Evolutionary conservation across 2,113 vertebrate species (phyloP).

Genomic region (Electrona antarctica): DNA sequence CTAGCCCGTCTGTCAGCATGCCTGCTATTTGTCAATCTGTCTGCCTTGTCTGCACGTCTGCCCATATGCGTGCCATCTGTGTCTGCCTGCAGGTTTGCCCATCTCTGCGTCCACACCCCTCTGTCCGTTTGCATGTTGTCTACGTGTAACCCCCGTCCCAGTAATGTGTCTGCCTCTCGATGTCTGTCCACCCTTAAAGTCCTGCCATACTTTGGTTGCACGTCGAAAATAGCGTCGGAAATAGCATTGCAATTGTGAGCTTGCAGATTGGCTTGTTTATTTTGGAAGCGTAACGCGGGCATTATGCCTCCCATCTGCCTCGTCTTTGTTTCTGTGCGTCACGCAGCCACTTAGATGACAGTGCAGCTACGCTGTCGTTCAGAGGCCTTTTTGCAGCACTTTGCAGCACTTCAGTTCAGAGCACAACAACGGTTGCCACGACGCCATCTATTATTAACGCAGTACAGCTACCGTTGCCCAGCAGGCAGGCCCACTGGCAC

Average conservation of each 20-base stretch:
- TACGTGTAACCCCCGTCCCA: too few relatives aligned
- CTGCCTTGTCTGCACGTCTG: conserved; percentile 51
- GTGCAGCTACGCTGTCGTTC: conserved; percentile 36
- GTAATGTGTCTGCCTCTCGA: conserved; percentile 22
- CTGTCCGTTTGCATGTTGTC: conserved; percentile 28
- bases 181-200: neutral
- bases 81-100: neutral
- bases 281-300: neutral
- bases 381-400: conserved; percentile 48
- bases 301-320: neutral
- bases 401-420: conserved; percentile 58
- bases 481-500: neutral
- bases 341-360: conserved; percentile 41
- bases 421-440: conserved; percentile 39
- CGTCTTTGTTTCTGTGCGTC: neutral
- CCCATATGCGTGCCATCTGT: neutral
- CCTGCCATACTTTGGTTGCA: too few relatives aligned
- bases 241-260: too few relatives aligned
- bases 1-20: conserved; percentile 33
- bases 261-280: too few relatives aligned
- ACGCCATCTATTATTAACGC: conserved; percentile 67
- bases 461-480: conserved; percentile 38
- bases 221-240: too few relatives aligned
- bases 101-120: neutral
- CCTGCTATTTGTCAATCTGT: conserved; percentile 51